Evolutionary conservation across 2,888 invertebrate species (phyloP).

Genomic region (Xylocampa areola): DNA sequence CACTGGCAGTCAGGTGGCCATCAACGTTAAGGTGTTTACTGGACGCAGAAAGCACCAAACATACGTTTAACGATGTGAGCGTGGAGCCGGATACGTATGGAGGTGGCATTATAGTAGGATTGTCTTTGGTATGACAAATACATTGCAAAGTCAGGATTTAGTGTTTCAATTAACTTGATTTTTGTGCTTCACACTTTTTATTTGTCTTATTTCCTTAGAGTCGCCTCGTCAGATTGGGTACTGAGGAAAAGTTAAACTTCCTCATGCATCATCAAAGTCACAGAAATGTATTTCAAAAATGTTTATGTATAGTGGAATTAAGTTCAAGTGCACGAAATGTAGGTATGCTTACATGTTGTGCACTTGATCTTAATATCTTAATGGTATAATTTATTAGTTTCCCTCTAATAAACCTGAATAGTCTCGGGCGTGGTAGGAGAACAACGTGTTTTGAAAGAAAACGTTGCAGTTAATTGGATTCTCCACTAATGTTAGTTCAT

Average conservation of each 20-base stretch:
- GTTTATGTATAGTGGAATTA: too few relatives aligned
- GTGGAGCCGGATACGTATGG: conserved; percentile 16
- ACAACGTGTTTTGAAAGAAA: conserved; percentile 28
- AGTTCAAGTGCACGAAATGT: too few relatives aligned
- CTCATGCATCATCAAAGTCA: too few relatives aligned
- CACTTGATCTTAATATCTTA: neutral
- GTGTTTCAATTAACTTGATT: neutral
- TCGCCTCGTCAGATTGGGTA: neutral
- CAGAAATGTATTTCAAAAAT: too few relatives aligned
- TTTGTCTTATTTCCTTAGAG: neutral
- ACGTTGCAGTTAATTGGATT: conserved; percentile 42
- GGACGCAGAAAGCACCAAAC: conserved; percentile 45
- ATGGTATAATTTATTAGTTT: neutral
- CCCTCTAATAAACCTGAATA: conserved; percentile 1
- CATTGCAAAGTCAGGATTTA: neutral
- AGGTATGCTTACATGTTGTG: too few relatives aligned
- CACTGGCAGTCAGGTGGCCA: conserved; percentile 47
- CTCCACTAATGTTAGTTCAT: conserved; percentile 39
- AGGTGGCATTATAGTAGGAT: conserved; percentile 30
- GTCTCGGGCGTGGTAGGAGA: neutral
- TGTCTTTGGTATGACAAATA: neutral
- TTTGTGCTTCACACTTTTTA: neutral
- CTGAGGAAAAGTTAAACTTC: too few relatives aligned
- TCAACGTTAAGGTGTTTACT: conserved; percentile 57
- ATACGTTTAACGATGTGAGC: conserved; percentile 40